Conservation (phyloP, 1,140 invertebrate genomes). For the Caenorhabditis tropicalis region DNA sequence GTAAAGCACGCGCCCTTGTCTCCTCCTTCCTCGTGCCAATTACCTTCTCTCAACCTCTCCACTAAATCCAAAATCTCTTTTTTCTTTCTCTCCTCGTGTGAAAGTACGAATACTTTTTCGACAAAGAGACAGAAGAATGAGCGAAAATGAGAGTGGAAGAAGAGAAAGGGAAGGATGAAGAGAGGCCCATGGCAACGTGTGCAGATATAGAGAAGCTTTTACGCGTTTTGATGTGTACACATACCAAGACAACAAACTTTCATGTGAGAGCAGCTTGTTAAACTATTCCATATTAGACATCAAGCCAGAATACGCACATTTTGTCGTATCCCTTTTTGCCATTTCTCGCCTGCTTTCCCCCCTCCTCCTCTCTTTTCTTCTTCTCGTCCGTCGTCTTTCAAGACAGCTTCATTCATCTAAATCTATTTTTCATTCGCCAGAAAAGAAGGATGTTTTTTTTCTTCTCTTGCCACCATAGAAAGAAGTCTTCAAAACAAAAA, state of each 20-base stretch:
- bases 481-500: not conserved
- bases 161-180: not conserved
- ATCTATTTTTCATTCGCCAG: constrained; percentile 40
- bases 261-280: constrained; percentile 7
- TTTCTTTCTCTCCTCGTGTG: not conserved
- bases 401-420: constrained; percentile 36
- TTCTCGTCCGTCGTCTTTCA: not conserved
- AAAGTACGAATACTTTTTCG: constrained; percentile 21
- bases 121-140: constrained; percentile 29
- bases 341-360: not conserved
- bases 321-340: not conserved
- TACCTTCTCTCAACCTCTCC: not conserved
- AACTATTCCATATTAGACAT: constrained; percentile 39
- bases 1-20: not conserved
- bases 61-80: not conserved
- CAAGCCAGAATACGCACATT: constrained; percentile 4
- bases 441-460: constrained; percentile 13
- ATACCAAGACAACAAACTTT: constrained; percentile 23
- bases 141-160: not conserved
- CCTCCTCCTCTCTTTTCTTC: not conserved
- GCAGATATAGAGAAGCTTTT: not conserved
- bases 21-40: not conserved
- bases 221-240: constrained; percentile 3
- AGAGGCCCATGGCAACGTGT: constrained; percentile 30
- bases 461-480: not conserved